Base-by-base conservation (phyloP, 2,797 vertebrate genomes). In the Pangasius mekongensis region DNA sequence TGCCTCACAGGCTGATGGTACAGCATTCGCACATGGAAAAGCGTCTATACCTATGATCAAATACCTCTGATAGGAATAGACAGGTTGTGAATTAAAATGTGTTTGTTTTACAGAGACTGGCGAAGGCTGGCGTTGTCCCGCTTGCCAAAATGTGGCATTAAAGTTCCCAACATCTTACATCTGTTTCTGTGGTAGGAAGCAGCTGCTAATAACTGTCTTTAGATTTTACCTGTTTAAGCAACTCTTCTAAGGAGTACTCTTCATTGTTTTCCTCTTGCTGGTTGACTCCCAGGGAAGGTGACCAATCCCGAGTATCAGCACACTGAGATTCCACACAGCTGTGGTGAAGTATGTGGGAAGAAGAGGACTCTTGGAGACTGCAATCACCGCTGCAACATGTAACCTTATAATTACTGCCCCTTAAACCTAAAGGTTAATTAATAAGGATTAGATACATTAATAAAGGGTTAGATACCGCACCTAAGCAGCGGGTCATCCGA, bases 241-340 rank as follows among this genome's bases (percentile, higher is more conserved):
- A 30, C n/a, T 27, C 22, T 43, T 54, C 78, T 27, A 30, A 39
- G 74, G 39, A 9, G 30, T 30, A 66, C 2, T 3, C 8, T 89
- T 36, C 73, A 0, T 62, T 78, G 18, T 20, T n/a, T 58, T 58
- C 14, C 11, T 83, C 14, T 43, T 43, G 24, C 4, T 36, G 56
- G 91, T 85, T 89, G 74, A 52, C 88, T 77, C 9, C 36, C 95
- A 99, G 99, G 97, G 86, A 99, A 99, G 91, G 97, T 98, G 89
- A 97, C 97, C 43, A 98, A 99, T 93, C 99, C 99, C 0, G 98
- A 99, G 93, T 99, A 97, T 98, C 99, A 98, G 92, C 97, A 97
- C 93, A 98, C 95, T 91, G 98, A 99, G 96, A 99, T 99, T 93
- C 99, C 99, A 64, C 98, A 99, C 95, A 99, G 98, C 95, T 99